Base-by-base conservation (phyloP, 2,113 vertebrate species). In the Podocnemis expansa region DNA sequence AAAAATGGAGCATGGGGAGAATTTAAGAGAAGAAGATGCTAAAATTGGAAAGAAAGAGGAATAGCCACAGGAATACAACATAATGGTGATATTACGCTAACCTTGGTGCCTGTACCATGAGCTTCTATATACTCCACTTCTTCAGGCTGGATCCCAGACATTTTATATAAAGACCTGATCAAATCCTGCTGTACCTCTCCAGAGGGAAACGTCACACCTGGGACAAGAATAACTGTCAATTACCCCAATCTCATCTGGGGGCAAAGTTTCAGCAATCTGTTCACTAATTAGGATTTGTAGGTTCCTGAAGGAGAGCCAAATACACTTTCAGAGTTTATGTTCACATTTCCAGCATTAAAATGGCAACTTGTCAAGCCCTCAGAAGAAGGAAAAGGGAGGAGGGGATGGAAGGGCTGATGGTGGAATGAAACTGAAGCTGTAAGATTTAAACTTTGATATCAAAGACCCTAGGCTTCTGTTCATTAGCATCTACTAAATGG, bases 101-200 rank as follows among this genome's bases (percentile, higher is more conserved):
- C 99, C 99, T 99, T 99, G 73, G 99, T 99, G 93, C 99, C 99
- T 0, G 99, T 99, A 73, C 99, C 99, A 2, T 99, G 99, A 58
- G 99, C 98, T 97, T 99, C 99, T 6, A 99, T 2, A 78, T 99
- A 99, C 88, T 99, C 99, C 73, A 99, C 98, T 82, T 99, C 98
- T 82, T 97, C 98, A 1, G 99, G 98, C 29, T 84, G 80, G 89
- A 99, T 82, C 21, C 98, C 97, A 0, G 95, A 97, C 8, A 98
- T 98, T 85, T 83, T 88, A 81, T 99, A 99, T 80, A 99, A 96
- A 12, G 98, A 98, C 8, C 96, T 93, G 43, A 99, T 93, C 91
- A 99, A 94, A 43, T 91, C 96, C 81, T 98, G 97, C 95, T 99
- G 99, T 96, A 98, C 98, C 24, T 98, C 98, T 76, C 99, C 99